Base-by-base conservation (phyloP, 2,888 invertebrate species). In the Choristoneura rosaceana region DNA sequence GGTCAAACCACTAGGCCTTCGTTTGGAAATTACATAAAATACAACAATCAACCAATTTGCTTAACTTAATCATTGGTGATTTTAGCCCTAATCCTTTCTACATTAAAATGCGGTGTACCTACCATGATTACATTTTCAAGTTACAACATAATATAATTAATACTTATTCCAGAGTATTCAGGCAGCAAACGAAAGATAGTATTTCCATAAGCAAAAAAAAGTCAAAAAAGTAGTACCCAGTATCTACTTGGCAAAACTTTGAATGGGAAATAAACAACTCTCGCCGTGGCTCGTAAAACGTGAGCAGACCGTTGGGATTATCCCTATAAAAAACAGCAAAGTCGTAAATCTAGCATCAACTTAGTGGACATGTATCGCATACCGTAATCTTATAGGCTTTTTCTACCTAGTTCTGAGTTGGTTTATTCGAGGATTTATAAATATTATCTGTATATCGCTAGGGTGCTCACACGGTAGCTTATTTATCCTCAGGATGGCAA, bases 261-360 rank as follows among this genome's bases (percentile, higher is more conserved):
- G 67, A 55, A 12, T 33, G 60, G 55, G 55, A 70, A 65, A 66
- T 71, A 71, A 71, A 71, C 71, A 71, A 61, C 71, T 62, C 55
- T 71, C 62, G 62, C 61, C 62, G 55, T 62, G 41, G 47, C 66
- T 62, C 71, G 71, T 71, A 71, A 74, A 74, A 71, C 63, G 59
- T 67, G 71, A 71, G 71, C 47, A 63, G 41, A 41, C 47, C 69
- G 70, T 45, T 38, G 71, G 74, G 74, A 74, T 70, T 74, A 71
- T 71, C 74, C 58, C 71, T 71, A 67, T 74, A 71, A 74, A 74
- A 66, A 74, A 61, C 63, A 67, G 47, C 61, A 45, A 58, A 70
- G 65, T 60, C 74, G 65, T 74, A 74, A 74, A 74, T 73, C 69
- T 64, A 60, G 12, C 65, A 63, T 67, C 55, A 62, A 67, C 62